Base-by-base conservation (phyloP, 2,888 invertebrate genomes). In the Thecophora atra region DNA sequence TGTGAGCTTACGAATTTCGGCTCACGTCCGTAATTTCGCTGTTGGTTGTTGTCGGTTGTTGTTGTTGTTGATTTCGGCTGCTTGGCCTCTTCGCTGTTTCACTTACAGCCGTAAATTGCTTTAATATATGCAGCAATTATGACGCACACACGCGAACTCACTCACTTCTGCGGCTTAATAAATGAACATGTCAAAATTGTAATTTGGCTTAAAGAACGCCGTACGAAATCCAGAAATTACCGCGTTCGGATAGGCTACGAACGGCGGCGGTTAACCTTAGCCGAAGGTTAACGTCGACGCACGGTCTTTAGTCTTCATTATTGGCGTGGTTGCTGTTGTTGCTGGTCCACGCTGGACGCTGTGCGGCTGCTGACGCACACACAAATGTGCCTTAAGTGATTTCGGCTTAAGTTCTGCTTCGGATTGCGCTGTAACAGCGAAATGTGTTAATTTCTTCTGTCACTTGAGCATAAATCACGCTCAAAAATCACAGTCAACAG, bases 181-280 rank as follows among this genome's bases (percentile, higher is more conserved):
- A 67, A 67, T 67, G 67, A 67, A 67, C 67, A 52, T 21, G 69
- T 69, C 69, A 69, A 62, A 69, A 62, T 62, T 28, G 69, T 47
- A 62, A 69, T 60, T 69, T 62, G 62, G 62, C 69, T 69, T 67
- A 54, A 67, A 67, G 11, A 69, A 54, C 54, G 26, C 6, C 13
- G 28, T 26, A 24, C 26, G 26, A 58, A 47, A 28, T 7, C 24
- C 51, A 54, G 54, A 28, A 66, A 52, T 54, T 6, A 28, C 26
- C 15, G 28, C 17, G 3, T 24, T 28, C 58, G 58, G 24, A n/a
- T 15, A 58, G 26, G 26, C 26, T 58, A n/a, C 47, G 6, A 58
- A 58, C 15, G 17, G 17, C 28, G 58, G 17, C 58, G 58, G 28
- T 58, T 24, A 58, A 28, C 58, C 26, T 24, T 24, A 5, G 1